A percentile compares a stretch with the other conserved stretches of the same genome.
Evolutionary conservation across 2,113 vertebrate species (phyloP).

Genomic region (Saguinus midas): DNA sequence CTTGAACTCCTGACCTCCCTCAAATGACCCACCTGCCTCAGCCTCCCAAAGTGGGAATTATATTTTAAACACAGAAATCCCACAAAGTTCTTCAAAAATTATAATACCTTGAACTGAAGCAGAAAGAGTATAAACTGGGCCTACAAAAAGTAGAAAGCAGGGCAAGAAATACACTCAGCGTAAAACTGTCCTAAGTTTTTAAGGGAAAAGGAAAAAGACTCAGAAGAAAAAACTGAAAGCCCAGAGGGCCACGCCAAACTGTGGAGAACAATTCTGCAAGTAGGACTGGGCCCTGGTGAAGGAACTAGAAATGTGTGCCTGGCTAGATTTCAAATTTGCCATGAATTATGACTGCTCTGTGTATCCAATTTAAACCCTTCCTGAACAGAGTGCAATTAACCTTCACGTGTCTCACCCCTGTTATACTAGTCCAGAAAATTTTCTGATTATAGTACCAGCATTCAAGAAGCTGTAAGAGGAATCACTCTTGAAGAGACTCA

Average conservation of each 20-base stretch:
- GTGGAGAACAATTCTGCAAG: not conserved
- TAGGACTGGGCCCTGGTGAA: not conserved
- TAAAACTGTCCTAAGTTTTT: not conserved
- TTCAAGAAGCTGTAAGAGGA: not conserved
- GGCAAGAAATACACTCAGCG: not conserved
- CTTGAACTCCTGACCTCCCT: not conserved
- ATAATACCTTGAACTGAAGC: not conserved
- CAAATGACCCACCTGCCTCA: not conserved
- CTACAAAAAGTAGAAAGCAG: not conserved
- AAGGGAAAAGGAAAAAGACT: not conserved
- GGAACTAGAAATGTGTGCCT: not conserved
- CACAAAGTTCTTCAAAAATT: not conserved
- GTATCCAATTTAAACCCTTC: not conserved
- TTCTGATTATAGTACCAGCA: not conserved
- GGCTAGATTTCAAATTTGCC: not conserved
- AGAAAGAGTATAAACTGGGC: not conserved
- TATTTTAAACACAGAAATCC: not conserved
- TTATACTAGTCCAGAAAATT: not conserved
- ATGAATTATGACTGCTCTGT: not conserved
- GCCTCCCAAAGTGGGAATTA: not conserved
- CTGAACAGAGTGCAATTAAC: not conserved
- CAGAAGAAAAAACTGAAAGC: not conserved
- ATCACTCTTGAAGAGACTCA: not conserved
- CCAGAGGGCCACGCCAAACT: not conserved
- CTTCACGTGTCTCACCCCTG: not conserved